Base-by-base conservation (phyloP, 2,888 invertebrate species). In the Abrostola triplasia region DNA sequence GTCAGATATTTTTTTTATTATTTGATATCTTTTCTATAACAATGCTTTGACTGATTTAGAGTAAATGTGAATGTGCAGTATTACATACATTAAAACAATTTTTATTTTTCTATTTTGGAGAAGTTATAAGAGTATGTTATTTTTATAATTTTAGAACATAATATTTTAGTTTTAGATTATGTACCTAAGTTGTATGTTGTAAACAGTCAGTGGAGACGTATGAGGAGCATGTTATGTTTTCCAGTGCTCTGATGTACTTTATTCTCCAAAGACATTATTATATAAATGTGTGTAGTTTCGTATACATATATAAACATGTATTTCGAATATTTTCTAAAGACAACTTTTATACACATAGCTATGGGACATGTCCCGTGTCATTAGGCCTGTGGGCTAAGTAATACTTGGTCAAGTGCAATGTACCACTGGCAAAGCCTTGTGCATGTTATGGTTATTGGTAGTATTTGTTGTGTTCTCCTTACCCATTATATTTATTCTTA, bases 31-130 rank as follows among this genome's bases (percentile, higher is more conserved):
- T 85, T 76, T 80, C 73, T 87, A 79, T 87, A 87, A 87, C 85
- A 88, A 88, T 85, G 85, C 87, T 89, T 91, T 89, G 93, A 93
- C 93, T 94, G 94, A 94, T 92, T 92, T 91, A 93, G 92, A 90
- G 84, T 92, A 92, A 85, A 90, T 88, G 86, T 85, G 88, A 88
- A 88, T 88, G 87, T 92, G 92, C 94, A 94, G 94, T 94, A 94
- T 94, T 94, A 94, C 91, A 92, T 87, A 82, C 84, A 85, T 81
- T 79, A 84, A 77, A 84, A 76, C 84, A 88, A 86, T 88, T 88
- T 88, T 92, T 91, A 88, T 90, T 93, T 93, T 92, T 92, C 88
- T 92, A 92, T 91, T 87, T 87, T 88, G 80, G 81, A 84, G 87
- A 84, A 69, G 76, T 87, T 90, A 81, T 88, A 87, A 90, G 88